These are phyloP conservation scores for Nephila pilipes DNA, from an alignment of 1,140 invertebrate genomes.

Conservation along the genomic window DNA sequence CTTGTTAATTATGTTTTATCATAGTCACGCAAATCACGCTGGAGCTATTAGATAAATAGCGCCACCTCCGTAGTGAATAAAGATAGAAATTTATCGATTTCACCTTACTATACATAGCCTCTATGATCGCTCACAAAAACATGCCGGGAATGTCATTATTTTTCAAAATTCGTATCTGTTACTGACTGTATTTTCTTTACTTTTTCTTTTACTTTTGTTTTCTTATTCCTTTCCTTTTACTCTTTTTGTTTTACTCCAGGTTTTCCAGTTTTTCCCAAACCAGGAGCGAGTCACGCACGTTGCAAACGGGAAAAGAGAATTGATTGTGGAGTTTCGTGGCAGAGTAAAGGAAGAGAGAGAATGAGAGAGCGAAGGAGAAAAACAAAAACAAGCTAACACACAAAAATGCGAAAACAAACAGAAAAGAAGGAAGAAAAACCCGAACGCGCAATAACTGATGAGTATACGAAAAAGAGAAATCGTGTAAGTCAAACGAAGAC, in stretches of 20 bases:
- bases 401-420: not conserved
- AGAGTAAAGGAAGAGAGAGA: not conserved
- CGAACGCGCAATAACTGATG: constrained; percentile 24
- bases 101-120: not conserved
- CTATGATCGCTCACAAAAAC: constrained; percentile 13
- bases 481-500: constrained; percentile 43
- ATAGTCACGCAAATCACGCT: not conserved
- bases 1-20: not conserved
- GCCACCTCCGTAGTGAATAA: not conserved
- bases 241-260: not conserved
- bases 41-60: not conserved
- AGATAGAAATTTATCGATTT: constrained; percentile 22
- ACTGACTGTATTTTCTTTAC: constrained; percentile 27
- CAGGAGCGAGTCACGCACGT: constrained; percentile 49
- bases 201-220: not conserved
- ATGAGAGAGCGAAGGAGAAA: not conserved
- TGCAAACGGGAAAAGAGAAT: constrained; percentile 31
- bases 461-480: not conserved
- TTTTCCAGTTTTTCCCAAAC: constrained; percentile 1
- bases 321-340: constrained; percentile 45
- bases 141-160: constrained; percentile 59
- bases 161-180: constrained; percentile 57
- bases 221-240: not conserved
- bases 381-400: not conserved
- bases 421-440: not conserved